Conservation (phyloP, 2,797 vertebrate genomes). For the Alectoris magna region DNA sequence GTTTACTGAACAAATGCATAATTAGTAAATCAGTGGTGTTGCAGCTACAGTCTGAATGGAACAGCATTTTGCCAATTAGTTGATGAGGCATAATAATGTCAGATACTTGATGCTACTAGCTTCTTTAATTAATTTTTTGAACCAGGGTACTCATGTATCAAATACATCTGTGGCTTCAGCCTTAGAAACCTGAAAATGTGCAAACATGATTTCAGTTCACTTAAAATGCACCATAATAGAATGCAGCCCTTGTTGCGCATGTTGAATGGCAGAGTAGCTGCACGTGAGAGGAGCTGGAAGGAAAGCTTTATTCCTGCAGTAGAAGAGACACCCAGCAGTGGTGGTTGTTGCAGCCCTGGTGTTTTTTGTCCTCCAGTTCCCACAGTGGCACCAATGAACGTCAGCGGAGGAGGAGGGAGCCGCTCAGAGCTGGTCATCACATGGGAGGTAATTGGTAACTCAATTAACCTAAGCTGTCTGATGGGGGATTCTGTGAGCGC, state of each 20-base stretch:
- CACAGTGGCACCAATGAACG: constrained; percentile 82
- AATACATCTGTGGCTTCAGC: constrained; percentile 63
- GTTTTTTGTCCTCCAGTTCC: constrained; percentile 79
- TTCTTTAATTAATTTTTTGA: constrained; percentile 80
- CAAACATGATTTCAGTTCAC: constrained; percentile 57
- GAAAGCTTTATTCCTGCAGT: background rate
- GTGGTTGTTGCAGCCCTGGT: background rate
- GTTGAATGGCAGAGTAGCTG: background rate
- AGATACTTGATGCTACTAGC: constrained; percentile 69
- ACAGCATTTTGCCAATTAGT: constrained; percentile 80
- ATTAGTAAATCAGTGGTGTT: constrained; percentile 78
- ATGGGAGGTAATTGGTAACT: constrained; percentile 87
- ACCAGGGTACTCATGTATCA: constrained; percentile 65
- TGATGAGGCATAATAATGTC: constrained; percentile 81
- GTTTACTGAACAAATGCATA: constrained; percentile 77
- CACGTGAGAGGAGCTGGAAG: background rate
- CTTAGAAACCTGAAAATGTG: constrained; percentile 32
- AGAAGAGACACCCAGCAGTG: background rate
- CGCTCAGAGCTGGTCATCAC: constrained; percentile 88
- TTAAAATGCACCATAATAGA: background rate
- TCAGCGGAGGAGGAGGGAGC: constrained; percentile 87
- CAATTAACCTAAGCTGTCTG: constrained; percentile 8
- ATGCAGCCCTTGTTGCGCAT: background rate
- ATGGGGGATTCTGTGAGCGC: background rate
- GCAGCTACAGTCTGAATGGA: constrained; percentile 73